Conservation (phyloP, 2,888 invertebrate genomes). For the Macropis europaea region DNA sequence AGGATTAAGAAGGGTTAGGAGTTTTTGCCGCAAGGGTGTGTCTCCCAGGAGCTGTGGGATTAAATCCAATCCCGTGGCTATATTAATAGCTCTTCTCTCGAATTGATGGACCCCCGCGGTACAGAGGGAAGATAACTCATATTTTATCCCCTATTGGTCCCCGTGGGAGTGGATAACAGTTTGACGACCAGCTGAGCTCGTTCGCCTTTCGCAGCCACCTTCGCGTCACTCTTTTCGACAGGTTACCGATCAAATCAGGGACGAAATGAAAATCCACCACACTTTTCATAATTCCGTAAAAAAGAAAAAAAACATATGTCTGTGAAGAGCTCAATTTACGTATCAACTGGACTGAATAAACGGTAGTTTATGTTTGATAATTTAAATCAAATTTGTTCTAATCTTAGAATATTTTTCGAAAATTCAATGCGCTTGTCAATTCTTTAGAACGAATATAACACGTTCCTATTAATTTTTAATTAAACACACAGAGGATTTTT, state of each 20-base stretch:
- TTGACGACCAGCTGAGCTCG: conserved; percentile 73
- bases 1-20: conserved; percentile 70
- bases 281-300: too few relatives aligned
- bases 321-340: too few relatives aligned
- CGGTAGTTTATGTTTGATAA: too few relatives aligned
- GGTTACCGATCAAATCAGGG: conserved; percentile 36
- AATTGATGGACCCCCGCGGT: conserved; percentile 74
- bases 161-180: conserved; percentile 71
- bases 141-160: conserved; percentile 73
- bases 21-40: conserved; percentile 67
- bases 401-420: too few relatives aligned
- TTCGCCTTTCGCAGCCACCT: conserved; percentile 58
- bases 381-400: too few relatives aligned
- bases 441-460: too few relatives aligned
- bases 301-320: too few relatives aligned
- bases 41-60: conserved; percentile 58
- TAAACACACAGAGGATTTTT: too few relatives aligned
- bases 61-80: conserved; percentile 73
- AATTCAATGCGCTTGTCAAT: too few relatives aligned
- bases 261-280: conserved; percentile 1
- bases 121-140: conserved; percentile 65
- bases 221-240: conserved; percentile 24
- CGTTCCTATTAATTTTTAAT: too few relatives aligned
- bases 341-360: too few relatives aligned
- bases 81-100: conserved; percentile 76